Base-by-base conservation (phyloP, 1,140 invertebrate genomes). In the Drosophila erecta region DNA sequence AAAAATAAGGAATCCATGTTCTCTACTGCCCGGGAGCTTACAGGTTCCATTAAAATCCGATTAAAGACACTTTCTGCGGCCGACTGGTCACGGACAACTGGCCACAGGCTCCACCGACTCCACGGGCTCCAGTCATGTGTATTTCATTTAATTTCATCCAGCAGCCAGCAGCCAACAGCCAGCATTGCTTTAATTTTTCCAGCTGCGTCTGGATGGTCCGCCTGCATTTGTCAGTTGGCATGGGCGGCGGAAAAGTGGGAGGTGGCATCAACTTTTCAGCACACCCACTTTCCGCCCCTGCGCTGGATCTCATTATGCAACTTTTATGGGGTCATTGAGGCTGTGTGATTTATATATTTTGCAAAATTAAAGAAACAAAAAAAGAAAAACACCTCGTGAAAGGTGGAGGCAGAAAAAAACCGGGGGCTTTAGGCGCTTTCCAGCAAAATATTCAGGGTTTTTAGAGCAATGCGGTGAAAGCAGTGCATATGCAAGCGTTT, bases 231-330 rank as follows among this genome's bases (percentile, higher is more conserved):
- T 62, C 71, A 79, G 60, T 40, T 65, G 59, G 49, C 24, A 44
- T 51, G 41, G 27, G 14, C 66, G 10, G 30, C 22, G 38, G 35
- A 40, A 30, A 38, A 40, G 37, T 43, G 69, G 40, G 74, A 0
- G 4, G 24, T 77, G 77, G 81, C 85, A 86, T 81, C 81, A 78
- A 86, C 77, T 86, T 81, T 77, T 86, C 81, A 71, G 64, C 81
- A 51, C 41, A 44, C 56, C 44, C 30, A 71, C 17, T 65, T 60
- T 67, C 22, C 51, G 37, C 37, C 27, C 49, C 37, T 38, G 30
- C 38, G 20, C 47, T 58, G 80, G 22, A 69, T 66, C 79, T 80
- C 76, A 84, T 85, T 79, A 84, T 80, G 76, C 71, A 72, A 81
- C 71, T 84, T 84, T 79, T 64, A 76, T 79, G 73, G 57, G 81